A percentile compares a stretch with the other conserved stretches of the same genome.
phyloP scores from a whole-genome alignment of 2,888 invertebrate genomes.

The Pristionchus japonicus region DNA sequence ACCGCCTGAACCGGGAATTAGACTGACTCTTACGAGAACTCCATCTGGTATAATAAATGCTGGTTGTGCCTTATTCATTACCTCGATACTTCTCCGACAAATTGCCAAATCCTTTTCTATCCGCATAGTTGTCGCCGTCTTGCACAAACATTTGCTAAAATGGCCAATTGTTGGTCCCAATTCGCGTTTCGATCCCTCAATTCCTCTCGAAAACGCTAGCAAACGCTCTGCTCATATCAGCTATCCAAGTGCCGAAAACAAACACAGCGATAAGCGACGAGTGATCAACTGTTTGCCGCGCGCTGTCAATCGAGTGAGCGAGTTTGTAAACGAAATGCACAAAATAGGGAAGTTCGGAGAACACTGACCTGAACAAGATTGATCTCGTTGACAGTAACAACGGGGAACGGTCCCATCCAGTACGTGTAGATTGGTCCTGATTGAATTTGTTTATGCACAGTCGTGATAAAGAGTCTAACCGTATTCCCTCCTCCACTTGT shows the following conservation, averaged over 20 bases:
- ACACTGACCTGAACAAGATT: slow-evolving; percentile 22
- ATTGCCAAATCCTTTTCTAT: neutral
- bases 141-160: slow-evolving; percentile 42
- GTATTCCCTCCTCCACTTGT: slow-evolving; percentile 33
- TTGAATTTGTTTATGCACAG: no score
- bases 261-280: neutral
- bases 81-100: slow-evolving; percentile 21
- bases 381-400: slow-evolving; percentile 32
- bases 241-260: slow-evolving; percentile 20
- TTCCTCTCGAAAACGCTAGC: neutral
- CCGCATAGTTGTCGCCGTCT: slow-evolving; percentile 43
- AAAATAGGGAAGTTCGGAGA: no score
- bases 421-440: slow-evolving; percentile 40
- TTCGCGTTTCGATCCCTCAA: neutral
- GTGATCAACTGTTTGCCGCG: neutral
- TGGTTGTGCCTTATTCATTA: no score
- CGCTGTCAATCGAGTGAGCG: neutral
- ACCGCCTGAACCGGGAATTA: slow-evolving; percentile 22
- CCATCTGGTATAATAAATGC: no score
- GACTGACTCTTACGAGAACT: no score
- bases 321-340: neutral
- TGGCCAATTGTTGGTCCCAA: no score
- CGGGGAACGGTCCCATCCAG: neutral
- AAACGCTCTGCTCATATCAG: neutral
- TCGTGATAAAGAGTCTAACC: neutral